Percentiles rank a stretch among this genome's conserved stretches.
Conservation (phyloP, 2,113 vertebrate species). For the Channa argus region DNA sequence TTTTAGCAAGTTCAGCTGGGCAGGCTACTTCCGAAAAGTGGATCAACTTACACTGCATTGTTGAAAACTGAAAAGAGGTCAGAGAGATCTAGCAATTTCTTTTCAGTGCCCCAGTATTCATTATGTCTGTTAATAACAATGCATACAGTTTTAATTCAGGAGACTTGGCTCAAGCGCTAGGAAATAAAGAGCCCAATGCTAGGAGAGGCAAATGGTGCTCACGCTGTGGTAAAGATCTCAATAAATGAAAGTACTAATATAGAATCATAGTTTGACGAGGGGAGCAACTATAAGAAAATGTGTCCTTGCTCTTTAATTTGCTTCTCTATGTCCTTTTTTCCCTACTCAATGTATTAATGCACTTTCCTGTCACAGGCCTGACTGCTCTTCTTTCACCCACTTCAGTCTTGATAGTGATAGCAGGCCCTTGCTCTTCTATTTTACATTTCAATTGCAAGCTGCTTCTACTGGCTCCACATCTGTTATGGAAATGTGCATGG, state of each 20-base stretch:
- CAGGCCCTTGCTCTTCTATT: conserved; percentile 62
- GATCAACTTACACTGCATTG: conserved; percentile 64
- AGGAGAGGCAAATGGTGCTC: conserved; percentile 23
- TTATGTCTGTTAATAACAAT: conserved; percentile 41
- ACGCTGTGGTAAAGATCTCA: conserved; percentile 13
- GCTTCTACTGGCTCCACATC: conserved; percentile 75
- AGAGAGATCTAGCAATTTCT: conserved; percentile 15
- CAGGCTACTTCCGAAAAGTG: conserved; percentile 49
- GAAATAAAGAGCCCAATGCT: conserved; percentile 34
- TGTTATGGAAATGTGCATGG: conserved; percentile 76
- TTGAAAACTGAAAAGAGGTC: conserved; percentile 40
- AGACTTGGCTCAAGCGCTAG: conserved; percentile 40
- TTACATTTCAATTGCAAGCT: conserved; percentile 74
- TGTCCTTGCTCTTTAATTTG: conserved; percentile 31
- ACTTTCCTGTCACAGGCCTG: conserved; percentile 24
- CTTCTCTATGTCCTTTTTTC: background rate
- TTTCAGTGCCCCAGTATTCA: conserved; percentile 12
- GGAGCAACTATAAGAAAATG: conserved; percentile 3
- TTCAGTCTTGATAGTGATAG: conserved; percentile 65
- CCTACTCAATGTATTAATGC: conserved; percentile 37
- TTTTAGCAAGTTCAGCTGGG: conserved; percentile 59
- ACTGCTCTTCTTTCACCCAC: conserved; percentile 61
- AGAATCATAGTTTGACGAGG: conserved; percentile 30
- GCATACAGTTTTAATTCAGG: conserved; percentile 53
- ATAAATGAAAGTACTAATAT: conserved; percentile 9